Conservation (phyloP, 2,797 vertebrate genomes). For the Sarcoramphus papa region DNA sequence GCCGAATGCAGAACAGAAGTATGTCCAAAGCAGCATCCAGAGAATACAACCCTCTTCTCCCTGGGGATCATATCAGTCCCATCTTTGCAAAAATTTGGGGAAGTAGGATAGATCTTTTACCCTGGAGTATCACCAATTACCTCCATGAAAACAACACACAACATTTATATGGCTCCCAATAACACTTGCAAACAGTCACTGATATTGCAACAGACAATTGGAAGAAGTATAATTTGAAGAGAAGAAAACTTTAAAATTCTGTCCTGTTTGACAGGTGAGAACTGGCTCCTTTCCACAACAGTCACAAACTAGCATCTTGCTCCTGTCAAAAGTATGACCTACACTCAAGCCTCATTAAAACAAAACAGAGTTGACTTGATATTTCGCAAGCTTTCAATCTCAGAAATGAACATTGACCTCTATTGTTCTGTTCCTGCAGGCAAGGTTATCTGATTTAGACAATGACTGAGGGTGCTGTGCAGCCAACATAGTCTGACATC, state of each 20-base stretch:
- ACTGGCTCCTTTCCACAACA: not conserved
- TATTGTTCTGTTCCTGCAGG: not conserved
- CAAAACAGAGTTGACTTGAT: not conserved
- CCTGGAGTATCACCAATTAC: not conserved
- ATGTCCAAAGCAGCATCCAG: not conserved
- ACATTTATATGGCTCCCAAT: accelerated
- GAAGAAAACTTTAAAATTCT: not conserved
- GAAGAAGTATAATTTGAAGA: not conserved
- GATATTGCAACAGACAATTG: not conserved
- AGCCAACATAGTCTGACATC: not conserved
- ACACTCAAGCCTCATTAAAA: not conserved
- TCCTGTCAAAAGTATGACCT: not conserved
- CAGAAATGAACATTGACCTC: not conserved
- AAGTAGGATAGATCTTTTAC: not conserved
- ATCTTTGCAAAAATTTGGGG: not conserved
- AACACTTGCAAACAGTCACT: not conserved
- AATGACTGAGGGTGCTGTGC: not conserved
- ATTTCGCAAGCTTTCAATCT: not conserved
- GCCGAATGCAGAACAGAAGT: not conserved
- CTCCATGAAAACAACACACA: not conserved
- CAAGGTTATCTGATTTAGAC: not conserved
- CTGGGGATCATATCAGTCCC: accelerated
- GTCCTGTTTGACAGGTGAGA: not conserved
- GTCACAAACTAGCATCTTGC: not conserved
- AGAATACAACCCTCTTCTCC: not conserved